A percentile compares a stretch with the other conserved stretches of the same genome.
Evolutionary conservation across 2,113 vertebrate species (phyloP).

Genomic region (Puma concolor): DNA sequence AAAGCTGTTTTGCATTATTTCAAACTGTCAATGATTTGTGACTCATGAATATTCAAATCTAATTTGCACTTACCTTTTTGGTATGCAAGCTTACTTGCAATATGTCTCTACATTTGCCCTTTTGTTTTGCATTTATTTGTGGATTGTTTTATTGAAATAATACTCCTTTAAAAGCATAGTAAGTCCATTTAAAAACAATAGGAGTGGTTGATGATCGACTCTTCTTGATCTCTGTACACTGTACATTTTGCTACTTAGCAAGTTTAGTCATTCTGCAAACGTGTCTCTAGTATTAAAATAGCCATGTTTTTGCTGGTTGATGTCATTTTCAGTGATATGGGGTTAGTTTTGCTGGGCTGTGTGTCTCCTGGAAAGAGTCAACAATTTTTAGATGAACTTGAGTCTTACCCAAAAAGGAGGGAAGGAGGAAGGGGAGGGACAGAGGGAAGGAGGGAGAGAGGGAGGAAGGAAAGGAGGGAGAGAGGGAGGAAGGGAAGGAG

Average conservation of each 20-base stretch:
- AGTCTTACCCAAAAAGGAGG: slow-evolving; percentile 3
- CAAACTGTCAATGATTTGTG: slow-evolving; percentile 90
- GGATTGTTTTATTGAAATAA: slow-evolving; percentile 81
- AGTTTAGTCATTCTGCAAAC: slow-evolving; percentile 36
- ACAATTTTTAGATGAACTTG: slow-evolving; percentile 27
- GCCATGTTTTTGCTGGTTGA: slow-evolving; percentile 3
- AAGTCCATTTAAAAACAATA: slow-evolving; percentile 70
- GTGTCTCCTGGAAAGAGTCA: slow-evolving; percentile 58
- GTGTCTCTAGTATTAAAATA: slow-evolving; percentile 49
- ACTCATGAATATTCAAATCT: slow-evolving; percentile 90
- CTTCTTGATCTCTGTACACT: slow-evolving; percentile 18
- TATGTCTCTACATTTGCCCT: slow-evolving; percentile 85
- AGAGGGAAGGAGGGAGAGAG: not conserved
- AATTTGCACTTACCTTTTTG: slow-evolving; percentile 89
- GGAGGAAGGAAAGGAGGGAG: not conserved
- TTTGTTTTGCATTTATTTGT: slow-evolving; percentile 87
- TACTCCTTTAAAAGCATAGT: slow-evolving; percentile 80
- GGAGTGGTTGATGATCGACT: slow-evolving; percentile 42
- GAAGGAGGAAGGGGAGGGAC: not conserved
- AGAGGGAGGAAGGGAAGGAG: not conserved
- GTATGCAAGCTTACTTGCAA: slow-evolving; percentile 84
- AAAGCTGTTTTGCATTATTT: slow-evolving; percentile 90
- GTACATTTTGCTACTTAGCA: not conserved
- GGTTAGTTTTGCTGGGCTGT: slow-evolving; percentile 35
- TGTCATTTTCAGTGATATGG: slow-evolving; percentile 19